Evolutionary conservation across 2,113 vertebrate genomes (phyloP).

Genomic region (Entomyzon cyanotis): DNA sequence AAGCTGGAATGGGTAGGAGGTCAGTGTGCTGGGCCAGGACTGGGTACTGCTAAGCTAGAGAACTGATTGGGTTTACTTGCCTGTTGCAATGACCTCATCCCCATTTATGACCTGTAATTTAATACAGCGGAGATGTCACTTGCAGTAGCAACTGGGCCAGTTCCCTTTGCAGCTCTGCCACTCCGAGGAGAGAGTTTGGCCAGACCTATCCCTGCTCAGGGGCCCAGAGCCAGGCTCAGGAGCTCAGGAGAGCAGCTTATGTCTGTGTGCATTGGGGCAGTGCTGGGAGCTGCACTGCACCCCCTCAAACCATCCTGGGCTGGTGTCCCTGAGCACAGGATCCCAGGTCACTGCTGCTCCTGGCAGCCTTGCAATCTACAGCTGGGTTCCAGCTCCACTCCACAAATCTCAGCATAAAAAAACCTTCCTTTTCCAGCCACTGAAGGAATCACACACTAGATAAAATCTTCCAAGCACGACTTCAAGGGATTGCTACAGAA

Average conservation of each 20-base stretch:
- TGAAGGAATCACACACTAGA: neutral
- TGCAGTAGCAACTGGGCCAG: conserved; percentile 63
- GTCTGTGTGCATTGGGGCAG: accelerated
- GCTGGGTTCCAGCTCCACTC: neutral
- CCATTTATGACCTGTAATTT: conserved; percentile 95
- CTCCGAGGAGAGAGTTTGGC: conserved; percentile 15
- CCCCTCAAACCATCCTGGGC: neutral
- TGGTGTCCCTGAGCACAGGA: neutral
- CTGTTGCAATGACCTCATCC: conserved; percentile 89
- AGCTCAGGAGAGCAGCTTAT: neutral
- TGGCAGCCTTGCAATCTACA: neutral
- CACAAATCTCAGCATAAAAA: neutral
- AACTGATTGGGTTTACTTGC: conserved; percentile 86
- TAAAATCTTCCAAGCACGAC: neutral
- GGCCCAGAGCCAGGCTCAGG: neutral
- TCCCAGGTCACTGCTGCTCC: neutral
- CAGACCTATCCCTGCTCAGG: neutral
- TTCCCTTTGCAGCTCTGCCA: conserved; percentile 47
- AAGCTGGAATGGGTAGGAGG: conserved; percentile 84
- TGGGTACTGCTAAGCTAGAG: conserved; percentile 78
- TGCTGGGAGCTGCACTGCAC: neutral
- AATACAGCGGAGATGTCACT: conserved; percentile 87
- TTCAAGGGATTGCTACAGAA: neutral
- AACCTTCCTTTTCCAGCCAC: neutral
- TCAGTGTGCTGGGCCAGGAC: conserved; percentile 72